phyloP scores from a whole-genome alignment of 2,797 vertebrate genomes.

The Takifugu ocellatus region DNA sequence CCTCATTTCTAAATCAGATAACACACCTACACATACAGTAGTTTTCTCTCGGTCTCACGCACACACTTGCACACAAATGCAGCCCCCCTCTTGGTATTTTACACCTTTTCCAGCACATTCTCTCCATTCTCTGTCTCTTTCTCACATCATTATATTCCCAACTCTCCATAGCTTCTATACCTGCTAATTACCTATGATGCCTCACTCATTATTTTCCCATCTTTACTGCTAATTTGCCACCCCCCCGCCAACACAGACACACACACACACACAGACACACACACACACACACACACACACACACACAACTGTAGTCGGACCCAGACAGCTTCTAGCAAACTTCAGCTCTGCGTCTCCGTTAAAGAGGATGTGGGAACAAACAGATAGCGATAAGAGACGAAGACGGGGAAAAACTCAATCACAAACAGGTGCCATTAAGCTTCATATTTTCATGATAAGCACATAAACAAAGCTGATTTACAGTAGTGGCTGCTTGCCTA shows the following conservation, averaged over 20 bases:
- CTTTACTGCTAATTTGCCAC: slow-evolving; percentile 69
- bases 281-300: slow-evolving; percentile 10
- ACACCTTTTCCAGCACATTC: slow-evolving; percentile 70
- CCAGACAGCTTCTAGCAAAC: slow-evolving; percentile 67
- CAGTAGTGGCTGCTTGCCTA: slow-evolving; percentile 48
- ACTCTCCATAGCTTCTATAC: slow-evolving; percentile 71
- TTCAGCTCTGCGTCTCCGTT: slow-evolving; percentile 53
- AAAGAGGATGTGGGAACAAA: slow-evolving; percentile 44
- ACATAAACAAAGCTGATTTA: slow-evolving; percentile 41
- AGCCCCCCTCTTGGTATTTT: slow-evolving; percentile 49
- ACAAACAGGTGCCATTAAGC: slow-evolving; percentile 59
- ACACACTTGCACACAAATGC: slow-evolving; percentile 5
- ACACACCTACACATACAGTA: slow-evolving; percentile 46
- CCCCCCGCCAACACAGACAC: slow-evolving; percentile 42
- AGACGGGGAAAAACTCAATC: slow-evolving; percentile 61
- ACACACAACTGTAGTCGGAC: slow-evolving; percentile 48
- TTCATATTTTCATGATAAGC: slow-evolving; percentile 57
- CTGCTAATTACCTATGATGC: slow-evolving; percentile 76
- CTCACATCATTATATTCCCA: slow-evolving; percentile 75
- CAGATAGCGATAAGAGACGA: slow-evolving; percentile 30
- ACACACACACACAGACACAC: neutral
- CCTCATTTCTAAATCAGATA: slow-evolving; percentile 41
- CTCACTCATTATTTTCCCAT: slow-evolving; percentile 73
- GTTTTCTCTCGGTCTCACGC: slow-evolving; percentile 12
- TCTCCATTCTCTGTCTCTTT: slow-evolving; percentile 71